Conservation (phyloP, 2,797 vertebrate genomes). For the Onychomys leucogaster region DNA sequence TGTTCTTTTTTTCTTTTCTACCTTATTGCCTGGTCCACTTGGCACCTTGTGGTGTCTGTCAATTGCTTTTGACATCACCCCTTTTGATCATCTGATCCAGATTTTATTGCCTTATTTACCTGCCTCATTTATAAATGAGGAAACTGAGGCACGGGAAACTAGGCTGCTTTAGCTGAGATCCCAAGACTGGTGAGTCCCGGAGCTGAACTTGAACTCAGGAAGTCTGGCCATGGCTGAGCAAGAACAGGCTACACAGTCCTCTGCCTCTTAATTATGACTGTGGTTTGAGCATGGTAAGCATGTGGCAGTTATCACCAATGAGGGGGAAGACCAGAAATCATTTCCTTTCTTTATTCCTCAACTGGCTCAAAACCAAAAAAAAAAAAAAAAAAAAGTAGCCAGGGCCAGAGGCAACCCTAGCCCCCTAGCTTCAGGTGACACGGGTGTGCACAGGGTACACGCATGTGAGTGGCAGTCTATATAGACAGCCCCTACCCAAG, state of each 20-base stretch:
- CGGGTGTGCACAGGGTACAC: too few species aligned
- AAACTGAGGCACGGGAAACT: not conserved
- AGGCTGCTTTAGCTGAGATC: not conserved
- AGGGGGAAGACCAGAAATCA: not conserved
- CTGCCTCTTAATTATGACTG: accelerated
- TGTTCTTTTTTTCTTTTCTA: not conserved
- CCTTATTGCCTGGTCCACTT: not conserved
- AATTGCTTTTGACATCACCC: not conserved
- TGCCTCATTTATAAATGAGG: not conserved
- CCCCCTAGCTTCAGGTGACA: not conserved
- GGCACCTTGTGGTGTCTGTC: not conserved
- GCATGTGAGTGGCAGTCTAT: not conserved
- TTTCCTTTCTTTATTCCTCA: too few species aligned
- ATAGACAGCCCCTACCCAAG: accelerated
- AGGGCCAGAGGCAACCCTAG: not conserved
- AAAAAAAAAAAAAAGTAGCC: not conserved
- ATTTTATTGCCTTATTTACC: not conserved
- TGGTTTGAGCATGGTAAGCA: not conserved
- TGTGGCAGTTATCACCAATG: not conserved
- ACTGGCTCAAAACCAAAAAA: not conserved
- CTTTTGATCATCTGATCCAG: not conserved
- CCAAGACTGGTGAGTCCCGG: not conserved
- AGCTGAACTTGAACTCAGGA: conserved; percentile 11
- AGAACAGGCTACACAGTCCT: not conserved
- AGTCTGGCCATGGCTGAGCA: not conserved